phyloP scores from a whole-genome alignment of 37 sponge, comb jelly and placozoan species.

The Ephydatia muelleri region DNA sequence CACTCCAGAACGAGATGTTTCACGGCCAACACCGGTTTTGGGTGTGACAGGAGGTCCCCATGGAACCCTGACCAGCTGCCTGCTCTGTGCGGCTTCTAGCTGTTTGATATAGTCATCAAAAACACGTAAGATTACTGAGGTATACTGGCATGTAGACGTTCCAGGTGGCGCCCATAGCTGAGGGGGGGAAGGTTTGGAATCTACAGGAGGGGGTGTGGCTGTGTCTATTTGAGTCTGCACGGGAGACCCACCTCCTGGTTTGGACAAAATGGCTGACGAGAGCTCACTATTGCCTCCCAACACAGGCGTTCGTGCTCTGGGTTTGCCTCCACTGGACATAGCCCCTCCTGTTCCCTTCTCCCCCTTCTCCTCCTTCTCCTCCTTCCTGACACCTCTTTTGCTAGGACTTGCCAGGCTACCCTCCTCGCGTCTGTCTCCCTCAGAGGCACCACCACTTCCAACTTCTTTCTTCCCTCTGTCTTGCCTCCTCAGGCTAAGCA shows the following conservation, averaged over 20 bases:
- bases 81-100: slow-evolving; percentile 2
- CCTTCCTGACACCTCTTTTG: no score
- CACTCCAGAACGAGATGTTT: no score
- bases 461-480: no score
- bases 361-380: no score
- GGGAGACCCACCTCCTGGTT: neutral
- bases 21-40: no score
- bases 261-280: no score
- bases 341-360: no score
- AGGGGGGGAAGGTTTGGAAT: neutral
- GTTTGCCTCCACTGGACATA: slow-evolving; percentile 8
- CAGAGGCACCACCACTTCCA: no score
- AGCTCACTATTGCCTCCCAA: neutral
- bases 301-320: neutral
- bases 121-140: neutral
- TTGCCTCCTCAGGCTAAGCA: no score
- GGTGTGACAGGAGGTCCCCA: slow-evolving; percentile 7
- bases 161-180: neutral
- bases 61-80: neutral
- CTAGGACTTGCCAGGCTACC: no score
- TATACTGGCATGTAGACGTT: neutral
- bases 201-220: neutral
- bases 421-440: no score
- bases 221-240: neutral
- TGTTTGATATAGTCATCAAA: slow-evolving; percentile 21